phyloP scores from a whole-genome alignment of 2,113 vertebrate genomes.

The Pampusana beccarii region DNA sequence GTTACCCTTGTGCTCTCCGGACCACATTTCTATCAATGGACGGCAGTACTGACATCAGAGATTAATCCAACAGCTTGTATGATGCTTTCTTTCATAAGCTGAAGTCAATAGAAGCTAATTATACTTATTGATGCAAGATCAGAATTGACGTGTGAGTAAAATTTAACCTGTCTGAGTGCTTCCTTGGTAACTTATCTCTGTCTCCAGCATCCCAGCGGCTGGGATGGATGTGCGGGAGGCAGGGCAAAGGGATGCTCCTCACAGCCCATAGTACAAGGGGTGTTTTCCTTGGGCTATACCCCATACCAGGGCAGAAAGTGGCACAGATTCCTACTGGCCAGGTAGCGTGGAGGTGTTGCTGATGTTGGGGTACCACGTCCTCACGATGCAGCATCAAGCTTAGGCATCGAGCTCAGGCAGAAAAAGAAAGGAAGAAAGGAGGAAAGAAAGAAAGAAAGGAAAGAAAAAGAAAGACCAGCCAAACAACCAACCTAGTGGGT shows the following conservation, averaged over 20 bases:
- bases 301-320: not conserved
- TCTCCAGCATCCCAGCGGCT: not conserved
- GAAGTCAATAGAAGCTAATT: constrained; percentile 5
- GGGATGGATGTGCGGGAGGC: not conserved
- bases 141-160: not conserved
- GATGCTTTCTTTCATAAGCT: not conserved
- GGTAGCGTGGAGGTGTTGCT: not conserved
- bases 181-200: not conserved
- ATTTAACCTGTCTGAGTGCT: not conserved
- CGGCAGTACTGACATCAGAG: not conserved
- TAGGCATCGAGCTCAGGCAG: not conserved
- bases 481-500: no score
- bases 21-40: not conserved
- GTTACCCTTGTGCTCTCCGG: not conserved
- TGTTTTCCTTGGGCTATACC: not conserved
- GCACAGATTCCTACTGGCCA: not conserved
- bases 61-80: not conserved
- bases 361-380: not conserved
- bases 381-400: rapidly evolving
- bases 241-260: not conserved
- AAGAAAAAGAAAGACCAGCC: no score
- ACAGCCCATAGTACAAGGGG: not conserved
- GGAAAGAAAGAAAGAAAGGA: no score
- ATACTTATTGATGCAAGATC: not conserved
- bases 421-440: not conserved